Evolutionary conservation across 2,888 invertebrate species (phyloP), one percentile per base, ranked within the genome.

Genomic region (Oligia latruncula): DNA sequence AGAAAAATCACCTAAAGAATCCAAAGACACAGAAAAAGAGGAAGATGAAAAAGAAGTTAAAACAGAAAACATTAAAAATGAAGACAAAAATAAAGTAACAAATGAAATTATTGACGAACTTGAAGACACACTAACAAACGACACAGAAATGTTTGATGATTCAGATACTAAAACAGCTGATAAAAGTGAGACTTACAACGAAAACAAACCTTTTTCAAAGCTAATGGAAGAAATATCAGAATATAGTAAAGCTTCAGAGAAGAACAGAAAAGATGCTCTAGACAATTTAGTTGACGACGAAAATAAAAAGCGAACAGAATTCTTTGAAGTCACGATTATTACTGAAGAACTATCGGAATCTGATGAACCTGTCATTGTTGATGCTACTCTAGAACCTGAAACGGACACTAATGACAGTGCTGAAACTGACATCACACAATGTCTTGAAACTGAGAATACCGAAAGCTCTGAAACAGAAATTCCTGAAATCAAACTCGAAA

Each of bases 261-360:
- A 87, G 68, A 87, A 87, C 35, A 89, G 82, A 67, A 84, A 85
- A 65, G 89, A 89, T 13, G 81, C 77, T 9, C 8, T 77, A 23
- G 87, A 87, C n/a, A 89, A 84, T 60, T 74, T 86, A 62, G 75
- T 80, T n/a, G 87, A 90, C 4, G 85, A 89, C 64, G 88, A 90
- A 46, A 81, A 89, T 73, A 91, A 85, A 17, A 89, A 87, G 35
- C 81, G 85, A 8, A 88, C 90, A 8, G 89, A 92, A 73, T 90
- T 90, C 70, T 93, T 94, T 62, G 94, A 95, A 93, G 91, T 95
- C 0, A 95, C 95, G 0, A 91, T 95, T 23, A 92, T 94, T n/a
- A 92, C 94, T 2, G 96, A 96, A 89, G 93, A 94, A 80, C 74
- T 95, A 8, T 93, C 94, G 0, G 95, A 95, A 82, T 89, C 84